Conservation (phyloP, 1,140 invertebrate genomes). For the Augochlora pura region DNA sequence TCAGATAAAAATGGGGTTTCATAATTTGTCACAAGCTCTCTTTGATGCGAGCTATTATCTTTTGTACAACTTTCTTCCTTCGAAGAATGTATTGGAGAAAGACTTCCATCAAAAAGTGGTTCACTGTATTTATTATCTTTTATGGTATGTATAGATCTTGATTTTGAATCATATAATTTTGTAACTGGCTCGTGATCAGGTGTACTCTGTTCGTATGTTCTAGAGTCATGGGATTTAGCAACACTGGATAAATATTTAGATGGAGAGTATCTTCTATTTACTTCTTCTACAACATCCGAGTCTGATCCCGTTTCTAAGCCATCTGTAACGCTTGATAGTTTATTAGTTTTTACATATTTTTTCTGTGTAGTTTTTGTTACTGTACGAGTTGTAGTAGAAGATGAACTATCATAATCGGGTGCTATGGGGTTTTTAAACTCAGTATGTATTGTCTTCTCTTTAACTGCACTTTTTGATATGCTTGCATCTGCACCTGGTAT, state of each 20-base stretch:
- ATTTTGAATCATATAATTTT: slow-evolving; percentile 53
- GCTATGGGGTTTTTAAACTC: slow-evolving; percentile 60
- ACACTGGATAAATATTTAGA: slow-evolving; percentile 54
- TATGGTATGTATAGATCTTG: slow-evolving; percentile 47
- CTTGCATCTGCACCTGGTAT: slow-evolving; percentile 37
- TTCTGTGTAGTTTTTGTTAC: slow-evolving; percentile 60
- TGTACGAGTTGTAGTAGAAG: slow-evolving; percentile 41
- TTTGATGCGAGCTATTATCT: slow-evolving; percentile 57
- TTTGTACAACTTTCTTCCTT: slow-evolving; percentile 56
- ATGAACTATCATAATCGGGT: slow-evolving; percentile 52
- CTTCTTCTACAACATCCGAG: slow-evolving; percentile 73
- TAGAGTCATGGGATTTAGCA: slow-evolving; percentile 53
- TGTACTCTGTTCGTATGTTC: slow-evolving; percentile 47
- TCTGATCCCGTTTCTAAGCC: slow-evolving; percentile 83
- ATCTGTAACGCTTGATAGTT: slow-evolving; percentile 76
- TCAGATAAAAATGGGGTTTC: slow-evolving; percentile 86
- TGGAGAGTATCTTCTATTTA: slow-evolving; percentile 46
- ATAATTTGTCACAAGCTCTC: slow-evolving; percentile 72
- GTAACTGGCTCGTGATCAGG: slow-evolving; percentile 45
- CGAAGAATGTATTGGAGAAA: slow-evolving; percentile 61
- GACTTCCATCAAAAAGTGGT: slow-evolving; percentile 64
- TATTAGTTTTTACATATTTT: slow-evolving; percentile 77
- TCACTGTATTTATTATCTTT: slow-evolving; percentile 64
- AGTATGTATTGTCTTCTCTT: slow-evolving; percentile 62
- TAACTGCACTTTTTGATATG: slow-evolving; percentile 57